phyloP scores from a whole-genome alignment of 2,113 vertebrate genomes.

The Gorsachius goisagi region DNA sequence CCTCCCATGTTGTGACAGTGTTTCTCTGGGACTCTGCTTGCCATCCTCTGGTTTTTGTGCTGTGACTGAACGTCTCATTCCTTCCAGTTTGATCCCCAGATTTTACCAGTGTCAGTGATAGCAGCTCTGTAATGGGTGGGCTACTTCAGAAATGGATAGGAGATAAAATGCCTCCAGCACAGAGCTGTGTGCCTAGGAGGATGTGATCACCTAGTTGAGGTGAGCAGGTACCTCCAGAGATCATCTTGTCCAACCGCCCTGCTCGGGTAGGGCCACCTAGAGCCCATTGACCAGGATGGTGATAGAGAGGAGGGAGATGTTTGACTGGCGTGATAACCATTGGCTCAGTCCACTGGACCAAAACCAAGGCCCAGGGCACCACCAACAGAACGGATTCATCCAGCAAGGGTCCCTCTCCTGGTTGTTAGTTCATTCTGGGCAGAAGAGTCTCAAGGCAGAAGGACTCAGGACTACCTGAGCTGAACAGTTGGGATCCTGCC shows the following conservation, averaged over 20 bases:
- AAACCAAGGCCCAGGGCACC: background rate
- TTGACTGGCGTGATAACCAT: background rate
- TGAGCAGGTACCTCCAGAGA: background rate
- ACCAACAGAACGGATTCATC: background rate
- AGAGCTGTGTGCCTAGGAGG: background rate
- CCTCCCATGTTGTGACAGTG: background rate
- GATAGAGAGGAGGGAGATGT: background rate
- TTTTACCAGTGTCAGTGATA: background rate
- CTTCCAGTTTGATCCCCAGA: background rate
- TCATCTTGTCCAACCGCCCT: background rate
- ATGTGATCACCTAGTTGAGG: background rate
- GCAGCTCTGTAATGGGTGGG: background rate
- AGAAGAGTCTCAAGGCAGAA: background rate
- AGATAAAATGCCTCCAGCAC: background rate
- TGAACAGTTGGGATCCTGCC: background rate
- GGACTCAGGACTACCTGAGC: background rate
- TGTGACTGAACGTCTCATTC: background rate
- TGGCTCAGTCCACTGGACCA: background rate
- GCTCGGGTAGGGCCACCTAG: background rate
- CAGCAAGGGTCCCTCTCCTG: background rate
- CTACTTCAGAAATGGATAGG: background rate
- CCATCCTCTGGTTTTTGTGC: background rate
- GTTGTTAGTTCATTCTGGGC: background rate
- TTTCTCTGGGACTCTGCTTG: background rate
- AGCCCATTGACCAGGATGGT: background rate